Base-by-base conservation (phyloP, 2,113 vertebrate genomes). In the Irena cyanogastra region DNA sequence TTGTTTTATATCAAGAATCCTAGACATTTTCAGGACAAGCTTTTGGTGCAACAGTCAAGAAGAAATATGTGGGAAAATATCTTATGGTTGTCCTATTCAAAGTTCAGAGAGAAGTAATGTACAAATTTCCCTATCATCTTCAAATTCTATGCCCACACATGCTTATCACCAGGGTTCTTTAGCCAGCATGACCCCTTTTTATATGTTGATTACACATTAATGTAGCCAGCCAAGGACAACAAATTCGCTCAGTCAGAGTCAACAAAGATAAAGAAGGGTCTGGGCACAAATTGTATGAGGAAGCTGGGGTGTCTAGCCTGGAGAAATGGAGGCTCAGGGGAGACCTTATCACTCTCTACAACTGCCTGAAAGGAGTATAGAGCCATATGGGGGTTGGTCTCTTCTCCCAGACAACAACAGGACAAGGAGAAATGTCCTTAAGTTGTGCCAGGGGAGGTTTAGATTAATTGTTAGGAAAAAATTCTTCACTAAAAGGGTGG, bases 381-480 rank as follows among this genome's bases (percentile, higher is more conserved):
- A 71, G 16, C 16, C 9, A 3, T 1, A 11, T 22, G 21, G 7
- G 11, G 6, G 0, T 31, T 0, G 0, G 8, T 27, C 26, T 42
- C 42, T 56, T 56, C 61, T 76, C 27, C 22, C 53, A 77, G 14
- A 17, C 16, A 22, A 27, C 0, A 1, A 31, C 13, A 50, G 26
- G 26, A 37, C 63, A 52, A 37, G 17, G 26, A 9, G 9, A 50
- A 42, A 35, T 18, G 7, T 44, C 22, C 33, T 68, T 52, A 22
- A 86, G 21, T 14, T 37, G 44, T 11, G 3, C 22, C 13, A 18
- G 22, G 14, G 7, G 22, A 44, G 33, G 27, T 68, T 37, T 60
- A 60, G 37, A 52, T 18, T 59, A 52, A 44, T 37, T 22, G 3
- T 68, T 27, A 60, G 31, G 53, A 27, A 60, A 44, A 44, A 18